Evolutionary conservation across 1,140 invertebrate species (phyloP), one percentile per base, ranked within the genome.

Genomic region (Drosophila tsacasi): DNA sequence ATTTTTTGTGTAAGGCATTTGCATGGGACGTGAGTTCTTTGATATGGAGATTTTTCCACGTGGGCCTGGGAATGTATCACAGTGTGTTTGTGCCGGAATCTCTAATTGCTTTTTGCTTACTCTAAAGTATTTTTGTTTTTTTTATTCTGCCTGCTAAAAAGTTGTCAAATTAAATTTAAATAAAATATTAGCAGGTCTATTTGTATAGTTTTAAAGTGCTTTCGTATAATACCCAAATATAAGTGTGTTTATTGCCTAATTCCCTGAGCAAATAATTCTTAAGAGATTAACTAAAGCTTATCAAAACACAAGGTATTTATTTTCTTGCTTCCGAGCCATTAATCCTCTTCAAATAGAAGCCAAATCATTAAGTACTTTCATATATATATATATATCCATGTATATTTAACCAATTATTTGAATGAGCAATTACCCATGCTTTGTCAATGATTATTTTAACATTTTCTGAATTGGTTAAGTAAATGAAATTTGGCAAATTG

Each of bases 401-500:
- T 19, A 19, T 21, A 27, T 19, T 46, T 37, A 66, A 44, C 5
- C 54, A 40, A 58, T 67, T 76, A 42, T 61, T 54, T 55, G 63
- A 55, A 49, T 59, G 57, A 47, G 32, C 74, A 76, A 76, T 76
- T 76, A 76, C 75, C 42, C 73, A 46, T 50, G 49, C 30, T 30
- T 50, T 50, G 46, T 59, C 72, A 77, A 69, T 61, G 35, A 30
- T 40, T 54, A 73, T 77, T 63, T 71, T 66, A 80, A 80, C 63
- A 58, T 64, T 73, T 46, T 58, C 32, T 19, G 8, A 71, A 79
- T 72, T 72, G 50, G 58, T 65, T 75, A 57, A 57, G 27, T 65
- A 65, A 82, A 82, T 86, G 44, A 75, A 65, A 57, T 79, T 85
- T 50, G 47, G 62, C 44, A 78, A 85, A 77, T 55, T 52, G 64